Evolutionary conservation across 2,888 invertebrate genomes (phyloP).

Genomic region (Galeruca laticollis): DNA sequence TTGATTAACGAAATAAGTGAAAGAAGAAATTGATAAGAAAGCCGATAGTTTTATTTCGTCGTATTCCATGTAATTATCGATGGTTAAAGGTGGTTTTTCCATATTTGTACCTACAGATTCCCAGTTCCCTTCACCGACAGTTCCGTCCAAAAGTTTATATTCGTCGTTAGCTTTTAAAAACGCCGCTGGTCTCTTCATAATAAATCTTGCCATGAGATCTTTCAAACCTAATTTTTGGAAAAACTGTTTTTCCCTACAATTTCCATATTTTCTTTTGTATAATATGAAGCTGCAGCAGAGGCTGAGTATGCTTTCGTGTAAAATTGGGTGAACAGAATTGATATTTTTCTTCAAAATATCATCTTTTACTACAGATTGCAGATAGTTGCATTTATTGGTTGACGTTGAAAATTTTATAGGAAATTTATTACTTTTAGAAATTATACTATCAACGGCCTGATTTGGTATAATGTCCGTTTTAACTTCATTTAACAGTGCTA

Average conservation of each 20-base stretch:
- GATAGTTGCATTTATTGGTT: slow-evolving; percentile 57
- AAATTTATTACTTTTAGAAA: slow-evolving; percentile 63
- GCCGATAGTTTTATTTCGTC: slow-evolving; percentile 75
- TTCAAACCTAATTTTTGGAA: slow-evolving; percentile 72
- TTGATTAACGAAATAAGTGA: slow-evolving; percentile 73
- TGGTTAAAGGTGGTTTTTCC: slow-evolving; percentile 69
- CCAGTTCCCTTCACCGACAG: slow-evolving; percentile 70
- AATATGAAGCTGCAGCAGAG: slow-evolving; percentile 75
- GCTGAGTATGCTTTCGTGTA: slow-evolving; percentile 75
- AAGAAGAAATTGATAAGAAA: slow-evolving; percentile 72
- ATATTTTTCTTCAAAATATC: slow-evolving; percentile 64
- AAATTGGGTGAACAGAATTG: slow-evolving; percentile 75
- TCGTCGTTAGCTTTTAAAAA: slow-evolving; percentile 69
- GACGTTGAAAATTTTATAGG: slow-evolving; percentile 64
- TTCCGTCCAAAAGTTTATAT: slow-evolving; percentile 69
- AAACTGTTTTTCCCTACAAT: slow-evolving; percentile 60
- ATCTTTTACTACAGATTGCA: slow-evolving; percentile 45
- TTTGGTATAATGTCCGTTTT: slow-evolving; percentile 1
- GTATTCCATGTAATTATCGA: slow-evolving; percentile 73
- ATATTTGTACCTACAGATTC: slow-evolving; percentile 71
- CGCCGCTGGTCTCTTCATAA: slow-evolving; percentile 70
- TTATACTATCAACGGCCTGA: slow-evolving; percentile 53
- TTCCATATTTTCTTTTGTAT: slow-evolving; percentile 68
- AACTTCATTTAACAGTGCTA: slow-evolving; percentile 19
- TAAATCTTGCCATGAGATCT: slow-evolving; percentile 71